Percentiles rank a stretch among this genome's conserved stretches.
Evolutionary conservation across 2,888 invertebrate species (phyloP).

Genomic region (Agonopterix heracliana): DNA sequence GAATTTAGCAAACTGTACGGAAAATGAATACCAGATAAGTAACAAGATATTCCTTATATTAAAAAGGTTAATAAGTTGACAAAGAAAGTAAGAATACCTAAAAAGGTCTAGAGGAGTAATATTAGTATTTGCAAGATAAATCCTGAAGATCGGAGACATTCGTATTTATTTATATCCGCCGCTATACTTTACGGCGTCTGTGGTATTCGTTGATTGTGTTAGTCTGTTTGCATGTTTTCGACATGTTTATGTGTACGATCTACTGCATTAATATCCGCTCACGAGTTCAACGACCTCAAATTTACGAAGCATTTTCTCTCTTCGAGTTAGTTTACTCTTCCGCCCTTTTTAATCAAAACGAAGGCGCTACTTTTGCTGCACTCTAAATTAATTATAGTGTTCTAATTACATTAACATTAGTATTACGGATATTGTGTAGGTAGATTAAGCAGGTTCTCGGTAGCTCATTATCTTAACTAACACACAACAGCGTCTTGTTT

Average conservation of each 20-base stretch:
- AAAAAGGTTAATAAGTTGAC: too few species aligned
- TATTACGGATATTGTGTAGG: not conserved
- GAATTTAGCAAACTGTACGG: conserved; percentile 27
- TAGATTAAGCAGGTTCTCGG: not conserved
- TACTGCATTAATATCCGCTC: conserved; percentile 5
- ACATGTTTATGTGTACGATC: conserved; percentile 24
- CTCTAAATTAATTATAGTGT: not conserved
- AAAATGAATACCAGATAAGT: not conserved
- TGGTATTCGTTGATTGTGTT: conserved; percentile 55
- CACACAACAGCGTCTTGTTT: not conserved
- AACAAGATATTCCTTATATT: too few species aligned
- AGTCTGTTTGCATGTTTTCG: conserved; percentile 49
- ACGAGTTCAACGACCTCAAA: conserved; percentile 15
- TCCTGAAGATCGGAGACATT: conserved; percentile 40
- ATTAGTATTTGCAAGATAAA: conserved; percentile 40
- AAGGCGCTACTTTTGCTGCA: not conserved
- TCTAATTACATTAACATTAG: conserved; percentile 1
- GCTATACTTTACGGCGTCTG: conserved; percentile 46
- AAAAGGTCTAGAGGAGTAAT: too few species aligned
- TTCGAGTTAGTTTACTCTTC: not conserved
- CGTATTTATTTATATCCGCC: conserved; percentile 52
- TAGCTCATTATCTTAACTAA: not conserved
- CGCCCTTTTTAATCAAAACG: not conserved
- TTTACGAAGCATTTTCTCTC: too few species aligned
- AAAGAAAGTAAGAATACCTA: too few species aligned